Evolutionary conservation across 2,888 invertebrate species (phyloP).

Genomic region (Metellina segmentata): DNA sequence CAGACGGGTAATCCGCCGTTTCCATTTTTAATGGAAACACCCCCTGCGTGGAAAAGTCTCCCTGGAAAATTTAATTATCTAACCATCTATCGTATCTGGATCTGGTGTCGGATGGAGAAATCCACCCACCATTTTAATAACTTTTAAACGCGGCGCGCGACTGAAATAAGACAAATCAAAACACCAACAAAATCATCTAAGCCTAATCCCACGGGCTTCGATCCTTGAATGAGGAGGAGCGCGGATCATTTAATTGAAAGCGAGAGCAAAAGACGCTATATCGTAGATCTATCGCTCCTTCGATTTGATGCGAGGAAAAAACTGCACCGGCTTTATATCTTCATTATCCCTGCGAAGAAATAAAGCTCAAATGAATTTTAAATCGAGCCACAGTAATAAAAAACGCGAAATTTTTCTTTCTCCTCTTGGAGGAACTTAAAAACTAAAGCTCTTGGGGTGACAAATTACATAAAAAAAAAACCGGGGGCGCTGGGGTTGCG

Average conservation of each 20-base stretch:
- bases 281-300: neutral
- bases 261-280: neutral
- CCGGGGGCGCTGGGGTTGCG: too few relatives aligned
- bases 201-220: neutral
- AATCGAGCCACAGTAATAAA: neutral
- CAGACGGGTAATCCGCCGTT: too few relatives aligned
- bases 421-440: neutral
- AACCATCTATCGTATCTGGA: neutral
- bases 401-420: neutral
- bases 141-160: neutral
- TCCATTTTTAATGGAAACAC: too few relatives aligned
- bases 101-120: neutral
- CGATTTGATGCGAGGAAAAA: neutral
- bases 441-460: constrained; percentile 49
- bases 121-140: neutral
- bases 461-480: constrained; percentile 60
- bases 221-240: neutral
- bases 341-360: neutral
- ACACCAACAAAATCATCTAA: neutral
- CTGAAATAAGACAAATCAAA: neutral
- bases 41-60: neutral
- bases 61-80: neutral
- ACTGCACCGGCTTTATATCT: neutral
- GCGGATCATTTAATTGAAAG: neutral
- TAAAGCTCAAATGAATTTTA: constrained; percentile 11